Percentiles rank a stretch among this genome's conserved stretches.
Evolutionary conservation across 2,888 invertebrate genomes (phyloP).

Genomic region (Balanococcus diminutus): DNA sequence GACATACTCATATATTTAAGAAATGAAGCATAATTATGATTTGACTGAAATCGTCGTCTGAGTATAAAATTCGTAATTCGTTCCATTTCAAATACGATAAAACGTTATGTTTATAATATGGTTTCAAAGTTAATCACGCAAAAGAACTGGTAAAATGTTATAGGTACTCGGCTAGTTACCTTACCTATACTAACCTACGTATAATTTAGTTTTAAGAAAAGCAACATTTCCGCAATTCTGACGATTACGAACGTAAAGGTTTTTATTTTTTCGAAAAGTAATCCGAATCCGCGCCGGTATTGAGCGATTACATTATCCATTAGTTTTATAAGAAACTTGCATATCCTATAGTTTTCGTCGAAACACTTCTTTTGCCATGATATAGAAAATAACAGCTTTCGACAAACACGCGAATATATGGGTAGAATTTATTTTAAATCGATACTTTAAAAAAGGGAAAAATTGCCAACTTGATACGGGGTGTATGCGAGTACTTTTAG

Average conservation of each 20-base stretch:
- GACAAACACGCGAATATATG: background rate
- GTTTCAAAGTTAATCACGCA: background rate
- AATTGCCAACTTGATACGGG: background rate
- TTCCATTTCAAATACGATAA: too few species aligned
- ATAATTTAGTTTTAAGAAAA: background rate
- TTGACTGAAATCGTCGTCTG: background rate
- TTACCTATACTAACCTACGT: background rate
- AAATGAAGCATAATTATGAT: background rate
- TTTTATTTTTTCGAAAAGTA: background rate
- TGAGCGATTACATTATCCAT: background rate
- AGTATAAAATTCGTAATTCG: background rate
- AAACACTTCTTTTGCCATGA: background rate
- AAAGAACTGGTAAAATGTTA: background rate
- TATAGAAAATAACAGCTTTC: slow-evolving; percentile 6
- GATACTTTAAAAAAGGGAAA: slow-evolving; percentile 15
- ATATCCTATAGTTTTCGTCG: background rate
- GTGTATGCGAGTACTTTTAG: background rate
- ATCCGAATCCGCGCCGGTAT: background rate
- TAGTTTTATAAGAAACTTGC: background rate
- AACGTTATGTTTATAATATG: background rate
- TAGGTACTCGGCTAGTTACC: too few species aligned
- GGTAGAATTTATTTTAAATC: slow-evolving; percentile 28
- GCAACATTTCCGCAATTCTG: background rate
- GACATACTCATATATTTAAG: background rate
- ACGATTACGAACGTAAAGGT: background rate